Base-by-base conservation (phyloP, 2,888 invertebrate species). In the Scelioninae gen. 2 region DNA sequence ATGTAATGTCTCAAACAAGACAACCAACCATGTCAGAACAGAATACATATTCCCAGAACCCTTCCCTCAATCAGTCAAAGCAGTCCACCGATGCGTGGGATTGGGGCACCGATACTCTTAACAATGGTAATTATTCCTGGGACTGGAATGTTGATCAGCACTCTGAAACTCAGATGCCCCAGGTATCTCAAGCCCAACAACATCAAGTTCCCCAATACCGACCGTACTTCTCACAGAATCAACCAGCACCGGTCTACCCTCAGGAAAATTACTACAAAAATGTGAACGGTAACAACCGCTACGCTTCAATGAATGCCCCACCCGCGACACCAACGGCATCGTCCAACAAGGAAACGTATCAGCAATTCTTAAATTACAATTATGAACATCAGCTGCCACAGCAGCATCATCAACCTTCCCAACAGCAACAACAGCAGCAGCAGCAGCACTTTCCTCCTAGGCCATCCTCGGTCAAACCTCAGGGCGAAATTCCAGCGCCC, bases 111-210 rank as follows among this genome's bases (percentile, higher is more conserved):
- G 83, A 82, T 13, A 78, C 78, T 39, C 55, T 70, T 19, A 82
- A 81, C 52, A 83, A 82, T 72, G 82, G 82, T 6, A 85, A 84
- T 71, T 85, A 85, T 77, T 82, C 85, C 0, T 86, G 86, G 86
- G 83, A 86, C 57, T 86, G 85, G 85, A 84, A 82, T 63, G 74
- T 85, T 45, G 86, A 85, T 58, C 83, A 83, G 61, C 82, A 84
- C 48, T 48, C 81, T 0, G 84, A 85, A 39, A 46, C 73, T 22
- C 80, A 81, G 11, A 76, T 70, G 18, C 72, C 50, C 10, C 63
- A 63, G 5, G 70, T 60, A 25, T 33, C 76, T 33, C 81, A 79
- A 15, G 81, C 77, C 39, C 65, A 76, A 35, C 75, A 43, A 25
- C 37, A 15, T 2, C 55, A 37, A 22, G 18, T 37, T 7, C 11